Conservation (phyloP, 2,797 vertebrate genomes). For the Lindbergichthys nudifrons region DNA sequence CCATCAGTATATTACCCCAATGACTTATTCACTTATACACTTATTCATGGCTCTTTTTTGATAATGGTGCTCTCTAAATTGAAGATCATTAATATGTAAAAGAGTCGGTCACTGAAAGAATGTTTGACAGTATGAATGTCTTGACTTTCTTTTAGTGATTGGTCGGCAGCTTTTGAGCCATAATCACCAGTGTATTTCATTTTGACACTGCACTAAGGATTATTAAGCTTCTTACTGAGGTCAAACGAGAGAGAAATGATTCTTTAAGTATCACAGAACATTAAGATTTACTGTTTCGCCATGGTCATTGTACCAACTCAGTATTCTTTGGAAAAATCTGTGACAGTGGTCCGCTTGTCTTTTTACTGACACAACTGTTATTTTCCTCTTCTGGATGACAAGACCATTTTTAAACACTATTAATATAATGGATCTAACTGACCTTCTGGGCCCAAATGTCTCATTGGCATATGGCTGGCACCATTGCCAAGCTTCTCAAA, state of each 20-base stretch:
- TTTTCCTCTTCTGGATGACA: conserved; percentile 12
- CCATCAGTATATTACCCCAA: neutral
- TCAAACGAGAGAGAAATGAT: conserved; percentile 50
- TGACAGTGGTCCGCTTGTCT: conserved; percentile 24
- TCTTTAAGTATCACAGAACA: conserved; percentile 54
- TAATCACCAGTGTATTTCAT: conserved; percentile 60
- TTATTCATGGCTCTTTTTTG: conserved; percentile 13
- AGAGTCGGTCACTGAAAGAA: conserved; percentile 22
- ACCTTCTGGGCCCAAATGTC: conserved; percentile 34
- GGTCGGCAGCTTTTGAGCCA: conserved; percentile 35
- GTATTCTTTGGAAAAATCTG: conserved; percentile 29
- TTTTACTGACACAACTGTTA: conserved; percentile 17
- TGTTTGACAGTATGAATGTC: conserved; percentile 19
- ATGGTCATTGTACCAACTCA: neutral
- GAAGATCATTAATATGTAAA: conserved; percentile 30
- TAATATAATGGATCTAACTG: conserved; percentile 40
- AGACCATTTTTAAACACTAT: conserved; percentile 27
- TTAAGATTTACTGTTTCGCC: conserved; percentile 50
- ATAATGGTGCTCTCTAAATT: conserved; percentile 31
- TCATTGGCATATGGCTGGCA: conserved; percentile 47
- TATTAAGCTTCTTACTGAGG: conserved; percentile 52
- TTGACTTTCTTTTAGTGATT: conserved; percentile 36
- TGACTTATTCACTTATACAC: conserved; percentile 9
- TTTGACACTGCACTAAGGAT: conserved; percentile 49
- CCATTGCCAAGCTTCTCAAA: conserved; percentile 35